Evolutionary conservation across 2,888 invertebrate species (phyloP), one percentile per base, ranked within the genome.

Genomic region (Abrostola triplasia): DNA sequence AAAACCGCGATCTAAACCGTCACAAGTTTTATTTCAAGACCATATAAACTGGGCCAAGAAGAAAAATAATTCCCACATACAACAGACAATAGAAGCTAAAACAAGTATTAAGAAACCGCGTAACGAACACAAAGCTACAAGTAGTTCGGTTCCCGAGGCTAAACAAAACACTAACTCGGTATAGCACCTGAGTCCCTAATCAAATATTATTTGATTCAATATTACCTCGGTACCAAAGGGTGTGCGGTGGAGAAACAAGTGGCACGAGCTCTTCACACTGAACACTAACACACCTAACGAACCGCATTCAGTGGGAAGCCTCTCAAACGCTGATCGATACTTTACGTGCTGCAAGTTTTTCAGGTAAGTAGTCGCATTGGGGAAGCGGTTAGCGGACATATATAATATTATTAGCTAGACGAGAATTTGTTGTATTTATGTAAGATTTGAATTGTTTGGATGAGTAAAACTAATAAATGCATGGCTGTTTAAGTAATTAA

Each of bases 151-250:
- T 73, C 63, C 63, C 59, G 67, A 49, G 52, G 74, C 78, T 81
- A 82, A 86, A 85, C 82, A 89, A 83, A 83, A 86, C 87, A 87
- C 83, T 79, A 82, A 83, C 84, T 81, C 61, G 60, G 54, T 64
- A 64, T 61, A 78, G 61, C 87, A 89, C 86, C 87, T 89, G 90
- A 68, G 76, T 54, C 78, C 82, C 83, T 89, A 83, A 89, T 88
- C 90, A 89, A 90, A 90, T 91, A 90, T 90, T 90, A 88, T 90
- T 84, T 85, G 86, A 89, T 89, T 86, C 86, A 90, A 92, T 92
- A 92, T 88, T 87, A 87, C 86, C 86, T 84, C 64, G 65, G 76
- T 70, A 41, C 67, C 61, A 70, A 68, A 67, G 75, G 74, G 77
- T 78, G 77, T 77, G 77, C 53, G 74, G 64, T 68, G 85, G 83